A percentile compares a stretch with the other conserved stretches of the same genome.
These are phyloP conservation scores for human DNA, from an alignment of 2,113 vertebrate species.

Conservation along the genomic window GRCh38 chr12:9615501-9616000, in stretches of 20 bases:
- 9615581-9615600: not conserved
- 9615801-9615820: not conserved
- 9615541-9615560: not conserved
- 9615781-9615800: not conserved
- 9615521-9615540: not conserved
- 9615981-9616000: slow-evolving; percentile 33
- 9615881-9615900: not conserved
- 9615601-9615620: not conserved
- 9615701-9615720: not conserved
- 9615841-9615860: not conserved
- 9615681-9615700: not conserved
- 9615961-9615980: not conserved
- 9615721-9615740: not conserved
- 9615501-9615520: not conserved
- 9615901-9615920: not conserved
- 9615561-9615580: not conserved
- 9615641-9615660: not conserved
- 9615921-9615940: not conserved
- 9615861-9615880: not conserved
- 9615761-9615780: not conserved
- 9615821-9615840: not conserved
- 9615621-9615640: not conserved
- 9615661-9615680: not conserved
- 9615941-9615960: not conserved
- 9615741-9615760: not conserved